Conservation (phyloP, 1,140 invertebrate genomes). For the Sminthurinus signatus region DNA sequence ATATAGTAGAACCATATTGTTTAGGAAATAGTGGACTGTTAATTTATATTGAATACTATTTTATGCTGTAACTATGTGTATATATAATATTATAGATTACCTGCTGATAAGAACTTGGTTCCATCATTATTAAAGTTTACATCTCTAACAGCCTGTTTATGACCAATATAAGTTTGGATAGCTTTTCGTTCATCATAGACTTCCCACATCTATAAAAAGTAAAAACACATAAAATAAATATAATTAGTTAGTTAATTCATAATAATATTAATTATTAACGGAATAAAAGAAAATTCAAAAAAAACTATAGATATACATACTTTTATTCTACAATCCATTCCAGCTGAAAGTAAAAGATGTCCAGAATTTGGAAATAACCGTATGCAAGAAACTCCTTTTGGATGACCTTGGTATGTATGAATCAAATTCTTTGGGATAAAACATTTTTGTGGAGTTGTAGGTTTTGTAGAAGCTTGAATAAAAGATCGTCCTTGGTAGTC, state of each 20-base stretch:
- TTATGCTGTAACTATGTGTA: too few species aligned
- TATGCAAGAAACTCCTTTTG: slow-evolving; percentile 93
- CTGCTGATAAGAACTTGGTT: slow-evolving; percentile 86
- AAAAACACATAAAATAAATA: too few species aligned
- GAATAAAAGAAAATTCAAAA: too few species aligned
- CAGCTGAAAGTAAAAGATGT: slow-evolving; percentile 88
- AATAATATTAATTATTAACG: too few species aligned
- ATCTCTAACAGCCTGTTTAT: slow-evolving; percentile 93
- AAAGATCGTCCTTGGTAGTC: slow-evolving; percentile 97
- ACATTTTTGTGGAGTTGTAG: slow-evolving; percentile 91
- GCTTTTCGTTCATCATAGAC: slow-evolving; percentile 92
- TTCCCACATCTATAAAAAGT: slow-evolving; percentile 77
- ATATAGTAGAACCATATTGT: too few species aligned
- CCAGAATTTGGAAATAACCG: slow-evolving; percentile 92
- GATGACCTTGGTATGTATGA: slow-evolving; percentile 95
- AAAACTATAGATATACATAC: slow-evolving; percentile 52
- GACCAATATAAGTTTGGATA: slow-evolving; percentile 92
- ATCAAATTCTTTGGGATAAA: slow-evolving; percentile 96
- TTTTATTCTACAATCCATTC: slow-evolving; percentile 96
- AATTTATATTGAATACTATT: too few species aligned
- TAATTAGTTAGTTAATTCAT: too few species aligned
- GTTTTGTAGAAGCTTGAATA: slow-evolving; percentile 87
- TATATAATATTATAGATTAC: slow-evolving; percentile 47
- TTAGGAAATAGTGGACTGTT: too few species aligned
- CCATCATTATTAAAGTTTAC: slow-evolving; percentile 94